phyloP scores from a whole-genome alignment of 2,797 vertebrate genomes.

The Pyrocephalus nanus region DNA sequence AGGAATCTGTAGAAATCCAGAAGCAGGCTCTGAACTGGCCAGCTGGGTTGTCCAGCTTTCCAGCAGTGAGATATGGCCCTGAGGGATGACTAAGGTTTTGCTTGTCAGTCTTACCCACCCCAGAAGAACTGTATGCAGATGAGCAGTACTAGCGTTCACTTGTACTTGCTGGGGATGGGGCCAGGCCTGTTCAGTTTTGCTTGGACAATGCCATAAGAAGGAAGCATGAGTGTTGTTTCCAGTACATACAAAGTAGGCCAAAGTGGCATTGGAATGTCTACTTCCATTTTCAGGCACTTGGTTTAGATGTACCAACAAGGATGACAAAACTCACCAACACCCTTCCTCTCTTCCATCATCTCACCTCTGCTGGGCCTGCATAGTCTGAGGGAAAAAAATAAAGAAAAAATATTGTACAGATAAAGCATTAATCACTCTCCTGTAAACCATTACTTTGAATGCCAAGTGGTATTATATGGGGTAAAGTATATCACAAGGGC shows the following conservation, averaged over 20 bases:
- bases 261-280: background rate
- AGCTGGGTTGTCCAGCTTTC: background rate
- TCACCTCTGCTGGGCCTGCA: background rate
- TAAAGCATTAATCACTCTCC: background rate
- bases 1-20: background rate
- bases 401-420: background rate
- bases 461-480: background rate
- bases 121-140: background rate
- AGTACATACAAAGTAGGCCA: background rate
- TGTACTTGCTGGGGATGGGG: background rate
- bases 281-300: background rate
- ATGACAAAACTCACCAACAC: background rate
- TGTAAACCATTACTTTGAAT: background rate
- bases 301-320: background rate
- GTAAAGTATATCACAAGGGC: background rate
- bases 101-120: background rate
- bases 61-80: background rate
- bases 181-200: background rate
- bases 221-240: background rate
- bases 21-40: background rate
- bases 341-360: background rate
- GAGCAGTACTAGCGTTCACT: accelerated
- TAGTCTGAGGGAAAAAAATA: background rate
- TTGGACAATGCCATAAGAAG: background rate
- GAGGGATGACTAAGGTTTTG: background rate